phyloP scores from a whole-genome alignment of 2,797 vertebrate species.

The Mormyrops attenuatus region DNA sequence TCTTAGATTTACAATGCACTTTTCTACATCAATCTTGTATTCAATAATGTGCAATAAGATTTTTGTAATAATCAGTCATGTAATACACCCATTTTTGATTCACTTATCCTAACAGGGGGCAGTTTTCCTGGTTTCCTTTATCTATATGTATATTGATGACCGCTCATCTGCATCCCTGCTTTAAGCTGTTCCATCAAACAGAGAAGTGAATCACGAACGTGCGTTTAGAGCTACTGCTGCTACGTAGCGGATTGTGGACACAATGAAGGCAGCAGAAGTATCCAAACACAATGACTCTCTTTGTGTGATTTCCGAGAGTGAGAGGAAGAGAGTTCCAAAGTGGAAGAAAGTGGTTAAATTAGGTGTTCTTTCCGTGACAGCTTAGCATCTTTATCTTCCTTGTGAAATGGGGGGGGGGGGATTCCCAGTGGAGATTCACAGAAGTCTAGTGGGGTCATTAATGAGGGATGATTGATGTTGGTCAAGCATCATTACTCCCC shows the following conservation, averaged over 20 bases:
- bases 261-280: not conserved
- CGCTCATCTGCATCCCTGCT: not conserved
- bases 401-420: not conserved
- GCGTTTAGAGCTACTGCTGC: not conserved
- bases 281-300: constrained; percentile 12
- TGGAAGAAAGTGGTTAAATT: constrained; percentile 29
- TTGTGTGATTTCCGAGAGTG: constrained; percentile 13
- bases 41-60: not conserved
- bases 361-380: constrained; percentile 21
- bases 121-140: not conserved
- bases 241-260: not conserved
- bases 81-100: not conserved
- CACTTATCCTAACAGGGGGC: not conserved
- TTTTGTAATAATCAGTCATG: not conserved
- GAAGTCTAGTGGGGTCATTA: constrained; percentile 23
- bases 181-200: not conserved
- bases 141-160: not conserved
- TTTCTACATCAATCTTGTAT: not conserved
- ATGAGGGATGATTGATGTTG: constrained; percentile 31
- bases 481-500: constrained; percentile 33
- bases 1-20: not conserved
- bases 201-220: not conserved
- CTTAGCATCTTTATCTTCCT: constrained; percentile 17
- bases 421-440: constrained; percentile 16
- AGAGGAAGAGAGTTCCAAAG: constrained; percentile 27